Percentiles rank a stretch among this genome's conserved stretches.
phyloP scores from a whole-genome alignment of 2,113 vertebrate genomes.

The Smithornis capensis region DNA sequence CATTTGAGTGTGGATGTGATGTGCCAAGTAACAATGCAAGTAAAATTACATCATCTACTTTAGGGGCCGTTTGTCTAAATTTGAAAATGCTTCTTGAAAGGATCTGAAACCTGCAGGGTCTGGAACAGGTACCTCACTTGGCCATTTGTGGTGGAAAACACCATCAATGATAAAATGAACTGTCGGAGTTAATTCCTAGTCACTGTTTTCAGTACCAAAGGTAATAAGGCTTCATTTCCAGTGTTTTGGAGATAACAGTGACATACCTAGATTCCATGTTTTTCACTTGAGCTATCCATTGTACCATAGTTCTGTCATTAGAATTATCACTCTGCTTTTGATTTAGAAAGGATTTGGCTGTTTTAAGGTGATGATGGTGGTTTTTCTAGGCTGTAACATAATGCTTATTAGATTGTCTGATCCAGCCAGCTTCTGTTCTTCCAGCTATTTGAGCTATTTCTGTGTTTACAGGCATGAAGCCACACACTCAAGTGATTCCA shows the following conservation, averaged over 20 bases:
- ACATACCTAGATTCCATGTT: neutral
- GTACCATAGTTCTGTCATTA: neutral
- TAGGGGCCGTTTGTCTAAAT: neutral
- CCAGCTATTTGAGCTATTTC: slow-evolving; percentile 7
- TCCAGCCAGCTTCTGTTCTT: slow-evolving; percentile 3
- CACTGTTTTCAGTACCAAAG: neutral
- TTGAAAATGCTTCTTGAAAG: neutral
- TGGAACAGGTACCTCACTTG: neutral
- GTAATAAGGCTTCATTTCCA: neutral
- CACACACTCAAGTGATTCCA: neutral
- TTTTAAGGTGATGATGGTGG: neutral
- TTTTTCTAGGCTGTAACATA: neutral
- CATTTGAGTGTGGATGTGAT: neutral
- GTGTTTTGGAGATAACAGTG: neutral
- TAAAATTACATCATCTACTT: neutral
- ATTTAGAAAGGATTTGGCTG: neutral
- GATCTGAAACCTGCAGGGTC: neutral
- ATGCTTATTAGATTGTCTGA: neutral
- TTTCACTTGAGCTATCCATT: neutral
- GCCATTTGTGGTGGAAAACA: neutral
- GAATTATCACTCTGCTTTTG: neutral
- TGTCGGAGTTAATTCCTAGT: neutral
- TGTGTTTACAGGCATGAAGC: neutral
- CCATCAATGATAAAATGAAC: neutral
- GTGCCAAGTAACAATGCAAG: neutral